Percentiles rank a stretch among this genome's conserved stretches.
phyloP scores from a whole-genome alignment of 1,140 invertebrate genomes.

The Bombus cullumanus region DNA sequence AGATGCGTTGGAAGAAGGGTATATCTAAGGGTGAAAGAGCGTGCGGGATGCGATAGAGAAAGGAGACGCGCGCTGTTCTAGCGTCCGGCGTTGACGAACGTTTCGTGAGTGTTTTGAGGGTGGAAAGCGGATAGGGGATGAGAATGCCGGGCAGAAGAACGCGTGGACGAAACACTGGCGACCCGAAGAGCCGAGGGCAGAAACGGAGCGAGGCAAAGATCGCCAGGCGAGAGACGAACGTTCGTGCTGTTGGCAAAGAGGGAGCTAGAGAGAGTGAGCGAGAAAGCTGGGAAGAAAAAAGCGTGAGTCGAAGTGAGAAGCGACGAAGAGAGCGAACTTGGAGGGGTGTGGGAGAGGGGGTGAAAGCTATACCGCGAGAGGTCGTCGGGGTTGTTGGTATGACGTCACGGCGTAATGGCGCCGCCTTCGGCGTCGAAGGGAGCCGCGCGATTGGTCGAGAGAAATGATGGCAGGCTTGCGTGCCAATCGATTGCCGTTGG shows the following conservation, averaged over 20 bases:
- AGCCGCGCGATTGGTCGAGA: slow-evolving; percentile 73
- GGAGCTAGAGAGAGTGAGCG: neutral
- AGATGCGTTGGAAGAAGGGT: neutral
- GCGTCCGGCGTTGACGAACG: neutral
- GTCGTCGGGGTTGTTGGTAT: slow-evolving; percentile 64
- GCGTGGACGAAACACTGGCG: slow-evolving; percentile 46
- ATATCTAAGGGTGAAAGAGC: neutral
- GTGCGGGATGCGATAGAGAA: neutral
- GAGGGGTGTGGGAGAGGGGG: neutral
- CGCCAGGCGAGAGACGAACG: slow-evolving; percentile 30
- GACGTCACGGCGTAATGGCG: slow-evolving; percentile 70
- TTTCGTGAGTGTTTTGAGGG: neutral
- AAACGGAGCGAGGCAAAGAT: slow-evolving; percentile 19
- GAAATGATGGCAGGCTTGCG: slow-evolving; percentile 80
- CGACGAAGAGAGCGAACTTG: neutral
- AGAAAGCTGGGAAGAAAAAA: slow-evolving; percentile 15
- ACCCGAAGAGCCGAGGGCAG: slow-evolving; percentile 14
- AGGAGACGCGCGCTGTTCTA: neutral
- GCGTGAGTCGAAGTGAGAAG: slow-evolving; percentile 55
- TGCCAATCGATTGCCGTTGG: slow-evolving; percentile 79
- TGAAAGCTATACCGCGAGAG: slow-evolving; percentile 65
- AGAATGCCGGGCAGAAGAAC: slow-evolving; percentile 8
- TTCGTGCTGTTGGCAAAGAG: slow-evolving; percentile 24
- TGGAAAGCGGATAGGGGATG: neutral
- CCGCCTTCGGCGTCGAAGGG: slow-evolving; percentile 58